A percentile compares a stretch with the other conserved stretches of the same genome.
phyloP scores from a whole-genome alignment of 1,140 invertebrate genomes.

The Tribolium castaneum region DNA sequence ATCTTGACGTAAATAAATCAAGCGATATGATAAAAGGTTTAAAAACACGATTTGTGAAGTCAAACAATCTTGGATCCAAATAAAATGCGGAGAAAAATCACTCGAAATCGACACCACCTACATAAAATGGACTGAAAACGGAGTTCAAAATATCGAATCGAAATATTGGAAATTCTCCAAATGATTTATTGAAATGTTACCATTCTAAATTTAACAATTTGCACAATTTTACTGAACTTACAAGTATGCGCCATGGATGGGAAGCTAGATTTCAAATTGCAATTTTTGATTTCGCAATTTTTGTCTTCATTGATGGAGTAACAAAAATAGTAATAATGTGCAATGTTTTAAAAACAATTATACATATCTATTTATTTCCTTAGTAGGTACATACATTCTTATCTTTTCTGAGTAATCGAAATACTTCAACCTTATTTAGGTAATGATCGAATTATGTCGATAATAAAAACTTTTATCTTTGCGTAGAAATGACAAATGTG shows the following conservation, averaged over 20 bases:
- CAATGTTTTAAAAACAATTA: neutral
- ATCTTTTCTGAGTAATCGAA: neutral
- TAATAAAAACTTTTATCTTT: neutral
- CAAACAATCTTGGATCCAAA: neutral
- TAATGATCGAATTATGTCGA: neutral
- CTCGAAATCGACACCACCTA: neutral
- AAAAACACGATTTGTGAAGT: neutral
- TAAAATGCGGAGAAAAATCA: neutral
- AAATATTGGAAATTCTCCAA: neutral
- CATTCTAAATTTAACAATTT: neutral
- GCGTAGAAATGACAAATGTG: neutral
- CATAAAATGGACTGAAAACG: neutral
- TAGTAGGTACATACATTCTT: neutral
- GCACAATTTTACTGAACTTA: neutral
- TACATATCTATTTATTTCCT: neutral
- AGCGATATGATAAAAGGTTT: too few species aligned
- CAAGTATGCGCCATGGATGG: too few species aligned
- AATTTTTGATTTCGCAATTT: too few species aligned
- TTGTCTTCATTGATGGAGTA: too few species aligned
- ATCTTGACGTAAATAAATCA: neutral
- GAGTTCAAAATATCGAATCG: neutral
- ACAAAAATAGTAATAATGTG: neutral
- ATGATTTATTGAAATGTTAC: neutral
- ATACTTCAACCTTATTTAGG: neutral
- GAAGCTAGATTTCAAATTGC: too few species aligned